Evolutionary conservation across 2,113 vertebrate genomes (phyloP), one percentile per base, ranked within the genome.

Genomic region (Proterorhinus semilunaris): DNA sequence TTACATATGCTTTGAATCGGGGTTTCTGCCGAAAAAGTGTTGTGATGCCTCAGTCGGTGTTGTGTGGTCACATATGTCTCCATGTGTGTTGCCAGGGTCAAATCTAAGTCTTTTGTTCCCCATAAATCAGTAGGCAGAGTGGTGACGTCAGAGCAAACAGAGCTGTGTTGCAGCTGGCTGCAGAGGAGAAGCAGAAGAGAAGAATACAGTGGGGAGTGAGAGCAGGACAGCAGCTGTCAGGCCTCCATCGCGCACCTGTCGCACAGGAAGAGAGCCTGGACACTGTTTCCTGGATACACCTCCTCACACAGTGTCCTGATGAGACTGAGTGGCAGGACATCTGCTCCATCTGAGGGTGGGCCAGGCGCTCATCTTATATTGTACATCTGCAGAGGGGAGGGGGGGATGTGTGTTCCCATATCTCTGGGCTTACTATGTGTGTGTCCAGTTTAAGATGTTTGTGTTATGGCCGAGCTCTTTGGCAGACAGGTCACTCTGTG

Each of bases 281-380:
- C 88, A 84, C 83, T 79, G 91, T 90, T 94, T 93, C 93, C 92
- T 92, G 92, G 92, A 92, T 88, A 92, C 91, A 84, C 86, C 89
- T 91, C 88, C 91, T 90, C 86, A 91, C 88, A 90, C 87, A 91
- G 70, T 78, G 83, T 84, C 84, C 83, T 86, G 80, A 77, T 78
- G 86, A 75, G 74, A 74, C n/a, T 65, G 17, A 54, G 69, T 76
- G 62, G 83, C 59, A 81, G 79, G 83, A 83, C 85, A 89, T 84
- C 88, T 89, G 85, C 79, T 66, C 55, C 0, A 44, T 59, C 53
- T 27, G 17, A 78, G 65, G 68, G 59, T 62, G 61, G 82, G 68
- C 78, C 73, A 17, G 78, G 45, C 10, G 49, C 57, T 70, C 11
- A 79, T 27, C 65, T 36, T 54, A 54, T 54, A 53, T 69, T 43